phyloP scores from a whole-genome alignment of 2,888 invertebrate species.

The Eumacrocentrus americanus region DNA sequence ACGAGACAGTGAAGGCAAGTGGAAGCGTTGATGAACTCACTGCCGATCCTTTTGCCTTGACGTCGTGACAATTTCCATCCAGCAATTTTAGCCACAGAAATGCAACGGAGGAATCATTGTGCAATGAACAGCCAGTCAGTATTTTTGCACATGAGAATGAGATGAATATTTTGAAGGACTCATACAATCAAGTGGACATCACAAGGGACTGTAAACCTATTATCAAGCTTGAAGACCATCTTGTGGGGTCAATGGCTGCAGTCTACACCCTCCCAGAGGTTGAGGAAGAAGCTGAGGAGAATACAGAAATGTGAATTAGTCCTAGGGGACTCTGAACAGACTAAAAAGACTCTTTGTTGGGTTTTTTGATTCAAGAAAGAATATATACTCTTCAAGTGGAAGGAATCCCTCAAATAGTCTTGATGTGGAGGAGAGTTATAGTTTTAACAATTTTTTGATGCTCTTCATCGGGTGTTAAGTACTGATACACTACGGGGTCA shows the following conservation, averaged over 20 bases:
- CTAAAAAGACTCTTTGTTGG: too few relatives aligned
- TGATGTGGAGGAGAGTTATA: too few relatives aligned
- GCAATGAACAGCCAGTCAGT: constrained; percentile 54
- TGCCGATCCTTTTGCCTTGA: constrained; percentile 72
- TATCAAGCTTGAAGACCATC: constrained; percentile 57
- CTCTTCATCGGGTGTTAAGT: neutral
- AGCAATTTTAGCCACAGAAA: constrained; percentile 56
- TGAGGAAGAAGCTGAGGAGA: constrained; percentile 58
- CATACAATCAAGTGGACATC: constrained; percentile 59
- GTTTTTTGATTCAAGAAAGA: too few relatives aligned
- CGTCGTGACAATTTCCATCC: constrained; percentile 75
- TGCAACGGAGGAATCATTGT: constrained; percentile 56
- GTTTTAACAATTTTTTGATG: too few relatives aligned
- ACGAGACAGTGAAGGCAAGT: constrained; percentile 68
- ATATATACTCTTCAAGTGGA: too few relatives aligned
- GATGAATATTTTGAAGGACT: constrained; percentile 59
- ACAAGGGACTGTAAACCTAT: constrained; percentile 59
- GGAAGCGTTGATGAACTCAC: constrained; percentile 71
- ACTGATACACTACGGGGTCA: constrained; percentile 18
- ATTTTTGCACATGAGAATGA: constrained; percentile 60
- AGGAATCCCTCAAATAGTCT: too few relatives aligned
- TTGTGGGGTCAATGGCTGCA: constrained; percentile 48
- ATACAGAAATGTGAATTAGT: constrained; percentile 58
- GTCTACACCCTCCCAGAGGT: constrained; percentile 59
- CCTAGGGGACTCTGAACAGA: too few relatives aligned